These are phyloP conservation scores for Sprattus sprattus DNA, from an alignment of 2,113 vertebrate species.

Conservation along the genomic window DNA sequence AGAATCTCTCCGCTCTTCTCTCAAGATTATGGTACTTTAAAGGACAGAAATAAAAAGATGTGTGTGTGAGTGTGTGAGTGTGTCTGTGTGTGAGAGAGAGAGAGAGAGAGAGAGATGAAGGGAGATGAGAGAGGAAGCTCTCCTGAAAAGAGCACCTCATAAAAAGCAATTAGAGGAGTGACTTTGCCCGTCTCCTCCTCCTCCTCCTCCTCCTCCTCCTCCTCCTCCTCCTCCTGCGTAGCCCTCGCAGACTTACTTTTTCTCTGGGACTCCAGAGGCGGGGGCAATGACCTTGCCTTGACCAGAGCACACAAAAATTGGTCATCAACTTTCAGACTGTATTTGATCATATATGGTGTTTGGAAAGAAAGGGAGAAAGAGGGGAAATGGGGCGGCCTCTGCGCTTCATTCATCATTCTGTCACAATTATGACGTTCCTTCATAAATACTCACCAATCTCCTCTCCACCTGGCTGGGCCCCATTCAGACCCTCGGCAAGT, in stretches of 20 bases:
- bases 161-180: slow-evolving; percentile 73
- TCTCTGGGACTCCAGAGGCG: background rate
- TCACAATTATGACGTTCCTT: slow-evolving; percentile 84
- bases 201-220: slow-evolving; percentile 14
- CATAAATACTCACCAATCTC: slow-evolving; percentile 80
- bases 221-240: background rate
- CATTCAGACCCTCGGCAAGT: slow-evolving; percentile 59
- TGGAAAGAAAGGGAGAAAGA: slow-evolving; percentile 56
- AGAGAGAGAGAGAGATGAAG: background rate
- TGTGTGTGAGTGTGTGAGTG: background rate
- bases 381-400: slow-evolving; percentile 51
- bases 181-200: slow-evolving; percentile 68
- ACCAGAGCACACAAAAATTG: slow-evolving; percentile 73
- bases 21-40: background rate
- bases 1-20: background rate
- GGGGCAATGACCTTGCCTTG: slow-evolving; percentile 62
- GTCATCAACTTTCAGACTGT: slow-evolving; percentile 69
- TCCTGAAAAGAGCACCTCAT: slow-evolving; percentile 75
- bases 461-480: slow-evolving; percentile 75
- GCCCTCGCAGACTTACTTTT: background rate
- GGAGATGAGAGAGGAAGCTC: slow-evolving; percentile 58
- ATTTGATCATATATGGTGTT: slow-evolving; percentile 72
- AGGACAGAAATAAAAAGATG: background rate
- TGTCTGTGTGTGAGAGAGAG: background rate
- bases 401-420: slow-evolving; percentile 79